These are phyloP conservation scores for Neolamprologus kungweensis DNA, from an alignment of 2,113 vertebrate genomes.

Conservation along the genomic window DNA sequence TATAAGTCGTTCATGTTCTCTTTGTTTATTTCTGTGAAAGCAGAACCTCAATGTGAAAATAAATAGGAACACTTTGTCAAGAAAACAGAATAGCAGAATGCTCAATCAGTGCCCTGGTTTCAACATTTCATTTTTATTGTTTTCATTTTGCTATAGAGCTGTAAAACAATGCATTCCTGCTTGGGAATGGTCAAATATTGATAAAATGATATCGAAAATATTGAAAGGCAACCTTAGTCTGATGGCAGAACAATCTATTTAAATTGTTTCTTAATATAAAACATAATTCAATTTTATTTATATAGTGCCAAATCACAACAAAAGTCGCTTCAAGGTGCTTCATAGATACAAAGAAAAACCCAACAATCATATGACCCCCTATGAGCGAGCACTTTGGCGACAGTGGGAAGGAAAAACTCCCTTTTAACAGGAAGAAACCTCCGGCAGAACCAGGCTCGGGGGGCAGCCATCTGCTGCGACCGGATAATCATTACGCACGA, in stretches of 20 bases:
- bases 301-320: not conserved
- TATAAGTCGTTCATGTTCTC: not conserved
- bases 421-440: not conserved
- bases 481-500: not conserved
- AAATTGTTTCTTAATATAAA: not conserved
- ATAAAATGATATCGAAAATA: not conserved
- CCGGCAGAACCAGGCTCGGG: not conserved
- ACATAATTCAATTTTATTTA: not conserved
- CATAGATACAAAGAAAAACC: not conserved
- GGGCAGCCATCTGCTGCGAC: not conserved
- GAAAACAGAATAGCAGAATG: not conserved
- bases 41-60: not conserved
- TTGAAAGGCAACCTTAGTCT: not conserved
- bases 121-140: not conserved
- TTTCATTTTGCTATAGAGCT: not conserved
- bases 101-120: not conserved
- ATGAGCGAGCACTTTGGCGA: not conserved
- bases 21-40: not conserved
- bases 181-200: not conserved
- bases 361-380: not conserved
- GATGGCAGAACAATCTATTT: not conserved
- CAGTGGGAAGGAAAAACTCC: not conserved
- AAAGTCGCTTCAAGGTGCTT: not conserved
- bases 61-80: not conserved
- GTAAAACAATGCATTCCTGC: not conserved